These are phyloP conservation scores for Crypturellus tataupa DNA, from an alignment of 2,797 vertebrate genomes.

Conservation along the genomic window DNA sequence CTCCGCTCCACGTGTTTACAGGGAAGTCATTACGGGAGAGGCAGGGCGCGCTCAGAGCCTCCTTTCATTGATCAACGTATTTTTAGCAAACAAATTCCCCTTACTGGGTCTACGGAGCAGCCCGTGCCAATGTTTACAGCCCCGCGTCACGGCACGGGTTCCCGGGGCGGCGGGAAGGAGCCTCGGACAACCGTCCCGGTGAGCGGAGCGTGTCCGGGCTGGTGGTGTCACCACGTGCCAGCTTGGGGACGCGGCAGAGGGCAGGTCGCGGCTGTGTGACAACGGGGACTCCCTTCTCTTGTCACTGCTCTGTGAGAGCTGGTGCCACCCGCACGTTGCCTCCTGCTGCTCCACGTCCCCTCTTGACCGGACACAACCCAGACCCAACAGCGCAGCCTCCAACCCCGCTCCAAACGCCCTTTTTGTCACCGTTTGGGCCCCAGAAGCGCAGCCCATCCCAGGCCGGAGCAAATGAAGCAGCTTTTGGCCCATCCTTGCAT, in stretches of 20 bases:
- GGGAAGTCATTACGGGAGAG: conserved; percentile 37
- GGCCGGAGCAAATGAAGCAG: neutral
- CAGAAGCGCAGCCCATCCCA: neutral
- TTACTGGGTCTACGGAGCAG: conserved; percentile 65
- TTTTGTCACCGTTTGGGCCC: neutral
- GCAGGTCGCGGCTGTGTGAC: no score
- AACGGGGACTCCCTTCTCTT: no score
- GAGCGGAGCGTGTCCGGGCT: no score
- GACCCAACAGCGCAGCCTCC: neutral
- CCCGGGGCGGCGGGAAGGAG: conserved; percentile 41
- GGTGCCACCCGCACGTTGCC: neutral
- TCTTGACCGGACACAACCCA: neutral
- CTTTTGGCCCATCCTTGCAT: neutral
- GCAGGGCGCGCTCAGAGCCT: conserved; percentile 49
- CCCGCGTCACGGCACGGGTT: conserved; percentile 47
- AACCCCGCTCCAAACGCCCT: neutral
- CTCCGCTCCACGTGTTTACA: neutral
- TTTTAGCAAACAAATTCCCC: conserved; percentile 68
- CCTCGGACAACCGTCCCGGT: conserved; percentile 41
- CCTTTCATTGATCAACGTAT: conserved; percentile 72
- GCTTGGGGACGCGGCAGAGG: no score
- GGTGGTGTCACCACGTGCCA: no score
- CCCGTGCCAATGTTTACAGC: conserved; percentile 64
- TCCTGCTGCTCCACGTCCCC: neutral
- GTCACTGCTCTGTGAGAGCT: neutral